Evolutionary conservation across 92 coral and sea anemone genomes (phyloP), one percentile per base, ranked within the genome.

Genomic region (Bergia puertoricense): DNA sequence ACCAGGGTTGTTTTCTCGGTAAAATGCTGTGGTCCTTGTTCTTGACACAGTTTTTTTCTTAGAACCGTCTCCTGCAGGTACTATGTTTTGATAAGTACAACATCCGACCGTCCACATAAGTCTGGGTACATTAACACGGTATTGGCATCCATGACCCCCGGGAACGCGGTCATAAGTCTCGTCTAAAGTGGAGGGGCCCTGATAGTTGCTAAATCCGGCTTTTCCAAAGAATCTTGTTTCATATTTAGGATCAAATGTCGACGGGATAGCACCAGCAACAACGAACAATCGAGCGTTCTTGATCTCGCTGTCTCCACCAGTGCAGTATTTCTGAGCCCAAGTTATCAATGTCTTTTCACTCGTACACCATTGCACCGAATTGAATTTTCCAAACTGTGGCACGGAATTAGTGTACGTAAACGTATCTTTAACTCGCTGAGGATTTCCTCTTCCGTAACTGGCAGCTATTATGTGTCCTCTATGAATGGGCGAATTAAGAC

Each of bases 381-480:
- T 72, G 76, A 72, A 72, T 3, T 44, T 72, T 4, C 76, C 76
- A 30, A 36, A 72, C 76, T 72, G 76, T 72, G 76, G 76, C 3
- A 72, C 76, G 42, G 76, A 72, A 36, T 72, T 72, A 72, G 76
- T 36, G 76, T 72, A 72, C 3, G 43, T 72, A 41, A 72, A 69
- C 1, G 74, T 69, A n/a, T n/a, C 74, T 6, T 69, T 1, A 1
- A 69, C 11, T n/a, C 8, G 4, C 3, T 69, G 9, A 69, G 23
- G 74, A 69, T 69, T 0, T 69, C 74, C 74, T 69, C 74, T 69
- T 1, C 76, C 76, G 14, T 72, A 72, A 30, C 76, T 72, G 43
- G 76, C 76, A 72, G 76, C 76, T 72, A 72, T 72, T 0, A 72
- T 7, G 15, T 72, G 76, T 36, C 76, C 76, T 13, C 14, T 72